phyloP scores from a whole-genome alignment of 2,113 vertebrate species.

The Channa argus region DNA sequence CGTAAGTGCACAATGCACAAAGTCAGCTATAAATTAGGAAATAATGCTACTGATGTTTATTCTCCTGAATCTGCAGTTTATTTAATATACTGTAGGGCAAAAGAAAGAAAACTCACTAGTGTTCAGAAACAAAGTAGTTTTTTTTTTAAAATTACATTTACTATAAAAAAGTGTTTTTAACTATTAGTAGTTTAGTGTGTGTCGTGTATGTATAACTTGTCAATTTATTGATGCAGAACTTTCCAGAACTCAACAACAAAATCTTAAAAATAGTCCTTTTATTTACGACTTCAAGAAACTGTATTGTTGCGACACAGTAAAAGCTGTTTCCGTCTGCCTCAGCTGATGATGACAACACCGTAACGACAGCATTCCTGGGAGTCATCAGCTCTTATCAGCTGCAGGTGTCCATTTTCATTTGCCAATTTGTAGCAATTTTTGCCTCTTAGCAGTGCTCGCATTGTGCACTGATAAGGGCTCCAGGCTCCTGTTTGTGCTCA shows the following conservation, averaged over 20 bases:
- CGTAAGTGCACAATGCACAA: no score
- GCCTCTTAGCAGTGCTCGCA: constrained; percentile 11
- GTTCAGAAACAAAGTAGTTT: background rate
- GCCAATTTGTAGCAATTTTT: constrained; percentile 30
- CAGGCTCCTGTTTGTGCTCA: constrained; percentile 13
- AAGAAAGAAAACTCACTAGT: background rate
- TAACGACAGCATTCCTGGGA: constrained; percentile 34
- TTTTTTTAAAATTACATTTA: background rate
- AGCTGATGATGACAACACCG: background rate
- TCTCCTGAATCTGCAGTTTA: background rate
- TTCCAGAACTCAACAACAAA: no score
- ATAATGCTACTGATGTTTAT: no score
- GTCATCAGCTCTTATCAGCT: constrained; percentile 43
- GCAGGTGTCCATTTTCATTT: constrained; percentile 33
- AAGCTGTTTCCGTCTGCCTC: constrained; percentile 3
- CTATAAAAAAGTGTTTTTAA: background rate
- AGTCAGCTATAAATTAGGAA: background rate
- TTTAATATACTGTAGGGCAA: background rate
- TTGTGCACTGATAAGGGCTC: constrained; percentile 32
- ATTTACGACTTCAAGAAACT: background rate
- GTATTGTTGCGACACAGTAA: constrained; percentile 5
- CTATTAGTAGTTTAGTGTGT: background rate
- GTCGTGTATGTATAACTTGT: no score
- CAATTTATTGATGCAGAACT: background rate
- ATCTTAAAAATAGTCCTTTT: constrained; percentile 9